Conservation (phyloP, 2,888 invertebrate species). For the Lathronympha strigana region DNA sequence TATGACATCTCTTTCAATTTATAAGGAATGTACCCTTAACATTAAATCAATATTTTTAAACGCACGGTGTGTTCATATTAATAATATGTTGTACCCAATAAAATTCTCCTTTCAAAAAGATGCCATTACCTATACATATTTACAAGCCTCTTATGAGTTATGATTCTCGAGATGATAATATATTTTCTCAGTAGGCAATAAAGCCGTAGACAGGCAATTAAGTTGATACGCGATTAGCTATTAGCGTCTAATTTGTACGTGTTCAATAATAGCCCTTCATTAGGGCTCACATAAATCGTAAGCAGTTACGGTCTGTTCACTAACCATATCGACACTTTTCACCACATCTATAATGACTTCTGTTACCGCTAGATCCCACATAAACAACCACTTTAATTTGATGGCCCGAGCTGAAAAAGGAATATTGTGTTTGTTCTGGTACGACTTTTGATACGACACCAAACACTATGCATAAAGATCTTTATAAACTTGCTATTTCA, state of each 20-base stretch:
- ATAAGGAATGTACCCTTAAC: no score
- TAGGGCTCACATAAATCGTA: slow-evolving; percentile 31
- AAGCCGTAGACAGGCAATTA: slow-evolving; percentile 19
- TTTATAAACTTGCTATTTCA: no score
- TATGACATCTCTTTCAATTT: no score
- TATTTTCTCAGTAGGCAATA: slow-evolving; percentile 13
- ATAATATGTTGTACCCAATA: no score
- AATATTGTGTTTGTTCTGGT: background rate
- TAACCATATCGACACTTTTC: slow-evolving; percentile 29
- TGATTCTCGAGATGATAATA: background rate
- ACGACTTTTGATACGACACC: no score
- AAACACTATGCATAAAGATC: no score
- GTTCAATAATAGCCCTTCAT: slow-evolving; percentile 22
- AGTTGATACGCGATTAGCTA: slow-evolving; percentile 20
- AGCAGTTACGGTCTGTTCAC: slow-evolving; percentile 36
- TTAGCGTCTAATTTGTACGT: slow-evolving; percentile 19
- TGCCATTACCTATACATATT: background rate
- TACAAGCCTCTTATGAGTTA: background rate
- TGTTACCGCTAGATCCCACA: slow-evolving; percentile 20
- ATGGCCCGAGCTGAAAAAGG: background rate
- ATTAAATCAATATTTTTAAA: no score
- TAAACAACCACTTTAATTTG: background rate
- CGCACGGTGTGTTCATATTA: no score
- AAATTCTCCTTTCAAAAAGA: background rate
- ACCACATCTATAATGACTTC: slow-evolving; percentile 34